phyloP scores from a whole-genome alignment of 2,888 invertebrate species.

The Pecten maximus region DNA sequence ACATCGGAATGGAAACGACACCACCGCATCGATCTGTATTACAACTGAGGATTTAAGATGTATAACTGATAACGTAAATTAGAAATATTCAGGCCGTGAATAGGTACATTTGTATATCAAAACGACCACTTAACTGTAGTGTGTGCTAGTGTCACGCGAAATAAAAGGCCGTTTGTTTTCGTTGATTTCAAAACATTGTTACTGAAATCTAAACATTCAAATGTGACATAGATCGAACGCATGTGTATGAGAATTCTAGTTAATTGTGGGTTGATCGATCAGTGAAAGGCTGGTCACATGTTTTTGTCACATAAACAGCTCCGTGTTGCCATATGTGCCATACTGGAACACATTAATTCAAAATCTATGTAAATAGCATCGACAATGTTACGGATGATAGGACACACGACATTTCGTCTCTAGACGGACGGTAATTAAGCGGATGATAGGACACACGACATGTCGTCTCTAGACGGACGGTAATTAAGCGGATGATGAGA shows the following conservation, averaged over 20 bases:
- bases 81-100: background rate
- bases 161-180: background rate
- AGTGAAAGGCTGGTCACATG: background rate
- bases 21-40: background rate
- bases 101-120: background rate
- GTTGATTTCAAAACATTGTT: background rate
- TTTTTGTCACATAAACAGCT: slow-evolving; percentile 6
- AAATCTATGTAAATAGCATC: background rate
- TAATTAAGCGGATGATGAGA: too few relatives aligned
- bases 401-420: background rate
- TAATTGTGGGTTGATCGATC: background rate
- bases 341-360: background rate
- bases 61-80: background rate
- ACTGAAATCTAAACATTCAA: background rate
- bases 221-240: too few relatives aligned
- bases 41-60: background rate
- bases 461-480: too few relatives aligned
- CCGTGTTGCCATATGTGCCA: background rate
- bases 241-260: background rate
- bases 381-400: background rate
- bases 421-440: too few relatives aligned
- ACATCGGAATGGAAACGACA: background rate
- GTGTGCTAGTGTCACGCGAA: background rate
- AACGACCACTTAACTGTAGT: background rate
- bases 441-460: too few relatives aligned